These are phyloP conservation scores for Forpus xanthops DNA, from an alignment of 2,797 vertebrate species.

Conservation along the genomic window DNA sequence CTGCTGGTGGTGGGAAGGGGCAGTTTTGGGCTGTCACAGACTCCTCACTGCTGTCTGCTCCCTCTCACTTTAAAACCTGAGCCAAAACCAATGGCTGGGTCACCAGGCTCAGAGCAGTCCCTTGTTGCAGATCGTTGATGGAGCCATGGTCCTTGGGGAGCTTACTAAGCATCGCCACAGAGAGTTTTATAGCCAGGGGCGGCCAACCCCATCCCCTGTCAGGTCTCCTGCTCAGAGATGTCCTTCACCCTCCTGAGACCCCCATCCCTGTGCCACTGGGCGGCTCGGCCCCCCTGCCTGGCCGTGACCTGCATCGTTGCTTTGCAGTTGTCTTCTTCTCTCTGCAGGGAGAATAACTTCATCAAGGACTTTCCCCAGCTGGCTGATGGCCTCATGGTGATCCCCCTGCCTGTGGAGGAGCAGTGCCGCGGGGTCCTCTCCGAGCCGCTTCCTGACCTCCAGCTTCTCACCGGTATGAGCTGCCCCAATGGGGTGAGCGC, in stretches of 20 bases:
- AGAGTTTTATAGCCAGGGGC: neutral
- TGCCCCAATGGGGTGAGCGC: rapidly evolving
- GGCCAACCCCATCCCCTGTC: neutral
- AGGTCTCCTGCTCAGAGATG: neutral
- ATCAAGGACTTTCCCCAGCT: slow-evolving; percentile 98
- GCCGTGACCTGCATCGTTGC: neutral
- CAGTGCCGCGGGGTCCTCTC: slow-evolving; percentile 95
- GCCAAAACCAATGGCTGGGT: neutral
- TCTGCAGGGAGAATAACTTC: slow-evolving; percentile 94
- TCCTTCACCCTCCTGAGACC: neutral
- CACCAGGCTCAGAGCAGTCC: neutral
- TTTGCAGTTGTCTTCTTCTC: slow-evolving; percentile 63
- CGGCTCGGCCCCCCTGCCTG: neutral
- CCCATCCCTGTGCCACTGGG: rapidly evolving
- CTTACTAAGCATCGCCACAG: neutral
- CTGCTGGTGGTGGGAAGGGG: neutral
- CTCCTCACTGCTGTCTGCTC: rapidly evolving
- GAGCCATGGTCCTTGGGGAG: neutral
- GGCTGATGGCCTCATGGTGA: slow-evolving; percentile 93
- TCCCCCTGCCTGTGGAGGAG: slow-evolving; percentile 94
- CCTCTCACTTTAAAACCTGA: neutral
- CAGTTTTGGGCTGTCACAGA: neutral
- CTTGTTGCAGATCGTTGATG: rapidly evolving
- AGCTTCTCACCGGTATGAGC: slow-evolving; percentile 89
- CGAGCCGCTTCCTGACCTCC: slow-evolving; percentile 90